Evolutionary conservation across 2,888 invertebrate species (phyloP).

Genomic region (Cataglyphis altisquamis): DNA sequence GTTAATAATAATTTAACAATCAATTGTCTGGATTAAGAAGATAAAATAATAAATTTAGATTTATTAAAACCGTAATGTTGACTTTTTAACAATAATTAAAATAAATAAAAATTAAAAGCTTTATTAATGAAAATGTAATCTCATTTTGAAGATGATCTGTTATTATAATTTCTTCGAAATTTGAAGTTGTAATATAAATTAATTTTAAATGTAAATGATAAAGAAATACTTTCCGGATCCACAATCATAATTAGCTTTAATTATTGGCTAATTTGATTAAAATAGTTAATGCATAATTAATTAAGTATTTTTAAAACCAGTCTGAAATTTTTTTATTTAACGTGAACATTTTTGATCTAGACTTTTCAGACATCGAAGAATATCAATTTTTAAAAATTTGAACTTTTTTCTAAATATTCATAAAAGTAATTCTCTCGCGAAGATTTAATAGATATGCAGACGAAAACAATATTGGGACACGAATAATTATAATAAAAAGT

Average conservation of each 20-base stretch:
- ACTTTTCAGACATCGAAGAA: not conserved
- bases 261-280: not conserved
- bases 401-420: not conserved
- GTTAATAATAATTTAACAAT: not conserved
- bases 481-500: not conserved
- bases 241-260: not conserved
- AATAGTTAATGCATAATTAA: not conserved
- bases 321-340: not conserved
- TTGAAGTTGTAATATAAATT: not conserved
- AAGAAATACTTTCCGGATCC: not conserved
- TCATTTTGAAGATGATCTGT: not conserved
- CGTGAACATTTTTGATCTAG: not conserved
- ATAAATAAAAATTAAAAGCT: constrained; percentile 7
- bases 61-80: not conserved
- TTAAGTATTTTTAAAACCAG: not conserved
- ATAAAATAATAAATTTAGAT: not conserved
- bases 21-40: not conserved
- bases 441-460: not conserved
- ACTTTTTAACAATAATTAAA: constrained; percentile 6
- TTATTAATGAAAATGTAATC: not conserved
- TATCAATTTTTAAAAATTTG: not conserved
- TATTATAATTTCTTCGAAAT: not conserved
- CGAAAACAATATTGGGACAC: not conserved
- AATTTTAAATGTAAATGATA: not conserved
- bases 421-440: not conserved